Base-by-base conservation (phyloP, 2,113 vertebrate species). In the Ciconia stormi region DNA sequence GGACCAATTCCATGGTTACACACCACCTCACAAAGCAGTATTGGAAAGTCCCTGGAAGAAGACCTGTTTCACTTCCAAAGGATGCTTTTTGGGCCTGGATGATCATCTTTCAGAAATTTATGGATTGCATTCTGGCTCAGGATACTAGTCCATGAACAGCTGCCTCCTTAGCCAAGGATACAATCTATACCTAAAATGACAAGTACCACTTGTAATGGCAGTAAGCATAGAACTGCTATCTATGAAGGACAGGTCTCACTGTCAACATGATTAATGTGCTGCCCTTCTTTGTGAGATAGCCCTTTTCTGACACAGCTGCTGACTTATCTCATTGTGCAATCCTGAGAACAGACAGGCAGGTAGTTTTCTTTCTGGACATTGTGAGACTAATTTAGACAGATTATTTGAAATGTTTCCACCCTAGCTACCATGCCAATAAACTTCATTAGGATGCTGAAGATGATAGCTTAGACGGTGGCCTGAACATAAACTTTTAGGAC, bases 241-340 rank as follows among this genome's bases (percentile, higher is more conserved):
- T 90, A 14, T 50, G 70, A 95, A 91, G 62, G 47, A 72, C 56
- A 93, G 44, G 56, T 91, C 66, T 87, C 78, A 50, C 80, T 91
- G 80, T 87, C 96, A 89, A 38, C n/a, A 46, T 70, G 87, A 95
- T 90, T 87, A 82, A 96, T 87, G 73, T 32, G 23, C 73, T 93
- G 56, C 36, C 49, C 23, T 65, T 84, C 44, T 79, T 89, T 69
- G 87, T 76, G 73, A 87, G 87, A 89, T 71, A 91, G 61, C 21
- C 53, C 58, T 89, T 85, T 90, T 89, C 58, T 88, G 90, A 95
- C 56, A 88, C 73, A 61, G 53, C 49, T 87, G 66, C 82, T 87
- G 84, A 76, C 81, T 88, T 94, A 67, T 20, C 63, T 89, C 82
- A 77, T 27, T 73, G 52, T 61, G 61, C 27, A 91, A 91, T 90